Percentiles rank a stretch among this genome's conserved stretches.
Conservation (phyloP, 2,888 invertebrate genomes). For the Drosophila parthenogenetica region DNA sequence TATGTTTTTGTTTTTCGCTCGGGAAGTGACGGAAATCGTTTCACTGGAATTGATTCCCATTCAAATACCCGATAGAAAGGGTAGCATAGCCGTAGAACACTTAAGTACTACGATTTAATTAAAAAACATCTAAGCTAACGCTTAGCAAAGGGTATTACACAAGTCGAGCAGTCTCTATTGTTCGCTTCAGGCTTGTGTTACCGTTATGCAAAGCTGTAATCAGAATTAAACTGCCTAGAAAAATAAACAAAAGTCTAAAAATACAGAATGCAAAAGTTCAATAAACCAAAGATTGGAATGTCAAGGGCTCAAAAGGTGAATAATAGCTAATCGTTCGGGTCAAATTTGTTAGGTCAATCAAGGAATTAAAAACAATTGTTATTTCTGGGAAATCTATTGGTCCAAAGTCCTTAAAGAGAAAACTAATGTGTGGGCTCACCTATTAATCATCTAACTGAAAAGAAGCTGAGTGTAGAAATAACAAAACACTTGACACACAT, state of each 20-base stretch:
- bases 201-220: conserved; percentile 1
- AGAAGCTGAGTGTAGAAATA: conserved; percentile 3
- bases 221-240: conserved; percentile 1
- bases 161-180: too few relatives aligned
- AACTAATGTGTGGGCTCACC: neutral
- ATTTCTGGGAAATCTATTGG: neutral
- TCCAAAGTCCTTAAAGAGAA: conserved; percentile 3
- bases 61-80: too few relatives aligned
- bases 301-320: conserved; percentile 15
- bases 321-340: conserved; percentile 5
- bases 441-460: neutral
- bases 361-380: neutral
- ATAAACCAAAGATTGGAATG: conserved; percentile 42
- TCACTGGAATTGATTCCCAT: too few relatives aligned
- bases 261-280: conserved; percentile 41
- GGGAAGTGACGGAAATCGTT: too few relatives aligned
- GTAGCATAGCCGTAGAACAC: too few relatives aligned
- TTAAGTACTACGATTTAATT: too few relatives aligned
- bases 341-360: neutral
- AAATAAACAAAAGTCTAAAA: conserved; percentile 4
- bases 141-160: too few relatives aligned
- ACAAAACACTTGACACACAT: conserved; percentile 43
- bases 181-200: too few relatives aligned
- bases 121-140: too few relatives aligned
- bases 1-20: too few relatives aligned